Conservation (phyloP, 2,113 vertebrate genomes). For the Malurus alboscapulatus region DNA sequence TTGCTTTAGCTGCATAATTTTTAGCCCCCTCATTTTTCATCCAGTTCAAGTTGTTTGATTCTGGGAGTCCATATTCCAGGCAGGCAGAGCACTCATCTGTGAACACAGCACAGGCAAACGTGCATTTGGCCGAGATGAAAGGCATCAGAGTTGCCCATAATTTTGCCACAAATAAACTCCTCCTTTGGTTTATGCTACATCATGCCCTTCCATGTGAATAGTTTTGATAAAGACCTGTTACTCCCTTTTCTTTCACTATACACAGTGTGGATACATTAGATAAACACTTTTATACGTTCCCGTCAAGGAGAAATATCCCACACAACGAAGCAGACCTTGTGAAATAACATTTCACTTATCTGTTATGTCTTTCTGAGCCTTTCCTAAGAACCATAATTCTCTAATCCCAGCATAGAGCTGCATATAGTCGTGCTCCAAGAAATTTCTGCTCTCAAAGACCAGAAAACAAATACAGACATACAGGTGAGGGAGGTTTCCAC, state of each 20-base stretch:
- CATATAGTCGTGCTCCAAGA: not conserved
- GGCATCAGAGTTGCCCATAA: constrained; percentile 14
- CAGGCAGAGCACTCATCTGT: constrained; percentile 19
- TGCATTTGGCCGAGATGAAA: constrained; percentile 45
- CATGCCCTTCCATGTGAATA: constrained; percentile 21
- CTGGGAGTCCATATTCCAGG: not conserved
- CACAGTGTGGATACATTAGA: constrained; percentile 52
- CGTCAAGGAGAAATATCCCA: constrained; percentile 62
- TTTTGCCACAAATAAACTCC: constrained; percentile 58
- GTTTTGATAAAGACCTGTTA: constrained; percentile 62
- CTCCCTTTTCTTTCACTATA: constrained; percentile 62
- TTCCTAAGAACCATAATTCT: not conserved
- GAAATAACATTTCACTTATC: constrained; percentile 63
- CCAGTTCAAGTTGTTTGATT: constrained; percentile 47
- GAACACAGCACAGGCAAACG: not conserved
- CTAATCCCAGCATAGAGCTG: not conserved
- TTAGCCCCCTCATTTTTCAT: constrained; percentile 34
- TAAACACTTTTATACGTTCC: constrained; percentile 60
- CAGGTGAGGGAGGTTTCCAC: not conserved
- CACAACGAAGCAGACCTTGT: constrained; percentile 26
- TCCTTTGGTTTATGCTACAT: constrained; percentile 37
- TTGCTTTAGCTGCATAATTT: constrained; percentile 1
- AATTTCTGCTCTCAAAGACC: not conserved
- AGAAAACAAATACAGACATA: not conserved
- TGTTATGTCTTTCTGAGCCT: constrained; percentile 40